Evolutionary conservation across 1,140 invertebrate species (phyloP).

Genomic region (Lepeophtheirus salmonis): DNA sequence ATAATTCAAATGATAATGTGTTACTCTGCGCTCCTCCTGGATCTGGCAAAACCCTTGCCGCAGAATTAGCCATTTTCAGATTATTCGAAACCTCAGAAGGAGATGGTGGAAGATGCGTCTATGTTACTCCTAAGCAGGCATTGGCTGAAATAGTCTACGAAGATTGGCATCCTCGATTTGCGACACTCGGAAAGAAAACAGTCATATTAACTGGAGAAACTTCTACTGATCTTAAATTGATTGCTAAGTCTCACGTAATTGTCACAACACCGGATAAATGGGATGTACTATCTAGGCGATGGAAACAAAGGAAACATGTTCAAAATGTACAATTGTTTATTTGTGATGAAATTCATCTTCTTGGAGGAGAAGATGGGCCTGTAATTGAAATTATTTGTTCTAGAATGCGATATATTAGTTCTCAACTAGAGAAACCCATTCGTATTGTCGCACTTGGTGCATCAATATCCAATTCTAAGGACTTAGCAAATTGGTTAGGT

Average conservation of each 20-base stretch:
- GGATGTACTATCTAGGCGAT: conserved; percentile 90
- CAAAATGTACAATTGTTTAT: conserved; percentile 94
- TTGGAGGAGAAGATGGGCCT: conserved; percentile 72
- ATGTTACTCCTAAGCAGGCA: conserved; percentile 75
- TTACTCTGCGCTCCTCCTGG: conserved; percentile 95
- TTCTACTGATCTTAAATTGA: conserved; percentile 74
- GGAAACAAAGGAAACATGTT: conserved; percentile 97
- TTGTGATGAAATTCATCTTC: conserved; percentile 79
- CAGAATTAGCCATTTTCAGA: conserved; percentile 85
- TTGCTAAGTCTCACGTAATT: conserved; percentile 80
- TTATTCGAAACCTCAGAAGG: conserved; percentile 51
- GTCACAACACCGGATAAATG: conserved; percentile 94
- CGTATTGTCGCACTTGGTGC: conserved; percentile 87
- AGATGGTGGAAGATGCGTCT: conserved; percentile 57
- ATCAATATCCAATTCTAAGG: conserved; percentile 81
- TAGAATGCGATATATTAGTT: conserved; percentile 88
- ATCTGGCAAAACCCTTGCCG: conserved; percentile 77
- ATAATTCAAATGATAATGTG: conserved; percentile 96
- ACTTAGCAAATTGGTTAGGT: conserved; percentile 90
- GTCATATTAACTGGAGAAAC: conserved; percentile 95
- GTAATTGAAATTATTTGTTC: conserved; percentile 94
- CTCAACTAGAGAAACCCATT: conserved; percentile 79
- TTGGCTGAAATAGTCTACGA: conserved; percentile 73
- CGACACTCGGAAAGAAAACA: conserved; percentile 59
- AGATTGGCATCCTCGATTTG: conserved; percentile 81